phyloP scores from a whole-genome alignment of 2,888 invertebrate genomes.

The Heliconius hortense region DNA sequence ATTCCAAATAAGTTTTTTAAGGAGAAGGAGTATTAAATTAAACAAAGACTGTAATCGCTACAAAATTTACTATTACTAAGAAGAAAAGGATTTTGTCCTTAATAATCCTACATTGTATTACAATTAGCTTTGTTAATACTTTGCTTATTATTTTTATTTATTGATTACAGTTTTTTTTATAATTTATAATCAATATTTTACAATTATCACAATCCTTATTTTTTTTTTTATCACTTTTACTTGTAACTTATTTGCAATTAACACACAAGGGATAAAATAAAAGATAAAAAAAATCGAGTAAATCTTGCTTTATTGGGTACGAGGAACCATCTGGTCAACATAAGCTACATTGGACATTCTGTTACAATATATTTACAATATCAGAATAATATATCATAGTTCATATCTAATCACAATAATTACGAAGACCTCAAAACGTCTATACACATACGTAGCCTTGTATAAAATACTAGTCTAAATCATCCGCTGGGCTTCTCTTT shows the following conservation, averaged over 20 bases:
- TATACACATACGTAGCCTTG: constrained; percentile 76
- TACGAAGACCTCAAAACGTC: constrained; percentile 69
- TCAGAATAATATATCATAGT: constrained; percentile 67
- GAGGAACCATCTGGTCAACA: constrained; percentile 82
- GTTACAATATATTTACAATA: constrained; percentile 81
- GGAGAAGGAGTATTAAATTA: neutral
- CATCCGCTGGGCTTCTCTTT: constrained; percentile 51
- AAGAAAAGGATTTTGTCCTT: neutral
- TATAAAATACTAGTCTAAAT: constrained; percentile 76
- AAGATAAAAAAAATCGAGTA: constrained; percentile 61
- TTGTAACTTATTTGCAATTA: no score
- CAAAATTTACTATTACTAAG: constrained; percentile 4
- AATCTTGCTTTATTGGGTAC: constrained; percentile 82
- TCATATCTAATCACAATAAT: constrained; percentile 80
- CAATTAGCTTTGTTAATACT: neutral
- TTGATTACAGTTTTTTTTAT: no score
- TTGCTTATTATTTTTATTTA: neutral
- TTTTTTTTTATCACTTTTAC: neutral
- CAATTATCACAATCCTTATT: neutral
- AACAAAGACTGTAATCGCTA: neutral
- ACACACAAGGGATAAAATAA: constrained; percentile 36
- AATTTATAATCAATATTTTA: no score
- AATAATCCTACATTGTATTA: neutral
- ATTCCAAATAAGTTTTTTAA: neutral
- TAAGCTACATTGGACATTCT: constrained; percentile 82